Conservation (phyloP, 2,113 vertebrate species). For the Corydoras sp. region DNA sequence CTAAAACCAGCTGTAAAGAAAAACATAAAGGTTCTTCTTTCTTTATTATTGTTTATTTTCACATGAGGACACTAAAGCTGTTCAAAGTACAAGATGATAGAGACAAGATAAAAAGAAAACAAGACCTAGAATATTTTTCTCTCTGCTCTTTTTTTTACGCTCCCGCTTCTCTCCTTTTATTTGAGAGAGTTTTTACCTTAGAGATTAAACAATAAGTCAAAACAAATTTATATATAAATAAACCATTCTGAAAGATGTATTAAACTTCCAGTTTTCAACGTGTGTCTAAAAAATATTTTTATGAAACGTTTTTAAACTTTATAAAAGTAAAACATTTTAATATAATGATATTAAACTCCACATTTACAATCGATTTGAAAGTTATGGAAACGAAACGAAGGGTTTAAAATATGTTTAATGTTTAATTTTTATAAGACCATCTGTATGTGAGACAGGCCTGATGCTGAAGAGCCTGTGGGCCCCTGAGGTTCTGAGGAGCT, state of each 20-base stretch:
- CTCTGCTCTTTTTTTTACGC: slow-evolving; percentile 9
- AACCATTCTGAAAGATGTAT: neutral
- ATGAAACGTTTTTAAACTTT: neutral
- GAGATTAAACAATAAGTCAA: slow-evolving; percentile 12
- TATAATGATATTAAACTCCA: too few relatives aligned
- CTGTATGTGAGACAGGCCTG: too few relatives aligned
- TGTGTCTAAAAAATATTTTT: neutral
- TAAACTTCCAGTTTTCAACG: neutral
- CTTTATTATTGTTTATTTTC: slow-evolving; percentile 20
- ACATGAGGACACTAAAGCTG: slow-evolving; percentile 37
- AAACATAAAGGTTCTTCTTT: slow-evolving; percentile 15
- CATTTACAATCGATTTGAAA: too few relatives aligned
- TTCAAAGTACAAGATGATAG: neutral
- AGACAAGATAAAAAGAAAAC: neutral
- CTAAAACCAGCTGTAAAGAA: slow-evolving; percentile 13
- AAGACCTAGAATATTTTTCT: slow-evolving; percentile 20
- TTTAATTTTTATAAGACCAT: too few relatives aligned
- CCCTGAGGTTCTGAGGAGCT: too few relatives aligned
- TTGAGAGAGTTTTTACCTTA: slow-evolving; percentile 1
- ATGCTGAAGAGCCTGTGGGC: too few relatives aligned
- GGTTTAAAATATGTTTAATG: too few relatives aligned
- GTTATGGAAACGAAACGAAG: too few relatives aligned
- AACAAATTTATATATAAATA: slow-evolving; percentile 21
- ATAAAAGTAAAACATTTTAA: neutral
- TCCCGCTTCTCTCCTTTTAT: slow-evolving; percentile 10